Conservation (phyloP, 2,888 invertebrate genomes). For the Charanyca ferruginea region DNA sequence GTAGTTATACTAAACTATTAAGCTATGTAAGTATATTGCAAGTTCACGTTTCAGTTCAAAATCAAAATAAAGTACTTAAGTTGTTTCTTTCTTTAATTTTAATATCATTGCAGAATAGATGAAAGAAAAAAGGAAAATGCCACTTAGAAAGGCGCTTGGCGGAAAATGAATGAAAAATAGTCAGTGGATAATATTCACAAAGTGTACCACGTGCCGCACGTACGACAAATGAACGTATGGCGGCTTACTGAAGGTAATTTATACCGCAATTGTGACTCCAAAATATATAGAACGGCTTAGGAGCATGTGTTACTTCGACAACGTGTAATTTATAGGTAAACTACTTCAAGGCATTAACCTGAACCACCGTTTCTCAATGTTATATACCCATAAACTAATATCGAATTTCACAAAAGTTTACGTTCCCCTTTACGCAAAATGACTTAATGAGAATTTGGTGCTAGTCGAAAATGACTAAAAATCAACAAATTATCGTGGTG, state of each 20-base stretch:
- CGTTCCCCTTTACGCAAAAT: background rate
- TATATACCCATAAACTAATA: background rate
- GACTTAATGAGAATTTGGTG: too few relatives aligned
- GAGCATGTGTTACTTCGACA: constrained; percentile 30
- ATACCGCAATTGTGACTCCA: constrained; percentile 56
- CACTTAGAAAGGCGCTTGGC: background rate
- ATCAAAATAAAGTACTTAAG: too few relatives aligned
- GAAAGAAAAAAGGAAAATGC: constrained; percentile 24
- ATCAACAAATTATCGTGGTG: too few relatives aligned
- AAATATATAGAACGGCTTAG: constrained; percentile 45
- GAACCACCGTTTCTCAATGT: constrained; percentile 4
- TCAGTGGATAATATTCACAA: constrained; percentile 34
- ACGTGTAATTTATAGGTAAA: constrained; percentile 32
- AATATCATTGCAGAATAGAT: too few relatives aligned
- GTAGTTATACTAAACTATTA: too few relatives aligned
- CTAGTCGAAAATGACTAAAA: background rate
- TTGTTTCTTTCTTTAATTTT: too few relatives aligned
- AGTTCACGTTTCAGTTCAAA: too few relatives aligned
- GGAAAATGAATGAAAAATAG: constrained; percentile 40
- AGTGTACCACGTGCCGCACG: constrained; percentile 46
- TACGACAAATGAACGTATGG: constrained; percentile 54
- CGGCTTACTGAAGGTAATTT: constrained; percentile 59
- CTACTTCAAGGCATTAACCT: constrained; percentile 3
- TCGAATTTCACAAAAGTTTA: background rate
- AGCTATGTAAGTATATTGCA: too few relatives aligned